Percentiles rank a stretch among this genome's conserved stretches.
Conservation (phyloP, 2,888 invertebrate species). For the Chloromyia formosa region DNA sequence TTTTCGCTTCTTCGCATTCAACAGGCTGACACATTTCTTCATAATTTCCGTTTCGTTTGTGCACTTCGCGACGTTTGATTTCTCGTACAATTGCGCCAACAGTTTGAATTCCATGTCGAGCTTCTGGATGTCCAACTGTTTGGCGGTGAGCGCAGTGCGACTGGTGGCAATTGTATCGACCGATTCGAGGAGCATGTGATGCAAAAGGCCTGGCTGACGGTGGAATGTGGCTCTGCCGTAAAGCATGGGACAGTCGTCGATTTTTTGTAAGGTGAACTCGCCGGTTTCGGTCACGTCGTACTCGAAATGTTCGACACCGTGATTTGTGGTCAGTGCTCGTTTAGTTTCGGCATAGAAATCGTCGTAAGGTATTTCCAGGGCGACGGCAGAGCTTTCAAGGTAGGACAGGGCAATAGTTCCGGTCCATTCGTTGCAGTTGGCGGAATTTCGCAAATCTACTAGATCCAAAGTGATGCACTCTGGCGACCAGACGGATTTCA, state of each 20-base stretch:
- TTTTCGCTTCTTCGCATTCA: slow-evolving; percentile 57
- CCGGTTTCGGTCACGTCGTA: slow-evolving; percentile 52
- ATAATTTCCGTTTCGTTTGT: slow-evolving; percentile 52
- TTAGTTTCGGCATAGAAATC: slow-evolving; percentile 55
- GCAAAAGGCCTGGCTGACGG: slow-evolving; percentile 46
- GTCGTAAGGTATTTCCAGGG: slow-evolving; percentile 54
- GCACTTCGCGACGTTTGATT: slow-evolving; percentile 53
- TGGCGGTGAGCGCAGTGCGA: neutral
- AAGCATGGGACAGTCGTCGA: slow-evolving; percentile 53
- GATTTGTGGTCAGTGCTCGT: slow-evolving; percentile 53
- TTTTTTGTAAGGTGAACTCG: slow-evolving; percentile 54
- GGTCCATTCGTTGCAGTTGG: slow-evolving; percentile 41
- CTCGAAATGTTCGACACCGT: slow-evolving; percentile 53
- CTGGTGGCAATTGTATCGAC: neutral
- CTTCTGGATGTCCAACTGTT: slow-evolving; percentile 17
- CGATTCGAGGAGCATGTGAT: slow-evolving; percentile 6
- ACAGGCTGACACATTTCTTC: slow-evolving; percentile 54
- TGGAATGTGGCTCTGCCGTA: slow-evolving; percentile 54
- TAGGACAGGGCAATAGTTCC: slow-evolving; percentile 53
- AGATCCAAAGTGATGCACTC: neutral
- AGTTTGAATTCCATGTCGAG: slow-evolving; percentile 49
- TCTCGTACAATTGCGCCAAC: slow-evolving; percentile 52
- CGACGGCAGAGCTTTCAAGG: slow-evolving; percentile 53
- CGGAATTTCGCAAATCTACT: neutral
- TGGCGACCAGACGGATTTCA: slow-evolving; percentile 4